Evolutionary conservation across 2,888 invertebrate species (phyloP), one percentile per base, ranked within the genome.

Genomic region (Eumerus sabulonum): DNA sequence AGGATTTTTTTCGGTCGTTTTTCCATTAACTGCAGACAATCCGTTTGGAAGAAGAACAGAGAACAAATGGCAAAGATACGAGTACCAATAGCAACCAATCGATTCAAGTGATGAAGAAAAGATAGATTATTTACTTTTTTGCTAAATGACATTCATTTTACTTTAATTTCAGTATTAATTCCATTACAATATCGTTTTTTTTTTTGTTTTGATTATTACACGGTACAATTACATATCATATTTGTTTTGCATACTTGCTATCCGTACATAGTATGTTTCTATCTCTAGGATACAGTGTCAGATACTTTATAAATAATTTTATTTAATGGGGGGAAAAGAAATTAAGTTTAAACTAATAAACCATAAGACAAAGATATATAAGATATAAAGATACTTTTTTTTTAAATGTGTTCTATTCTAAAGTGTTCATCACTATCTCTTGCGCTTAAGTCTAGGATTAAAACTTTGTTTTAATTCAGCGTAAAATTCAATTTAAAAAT

Each of bases 111-210:
- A 7, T 4, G 7, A 27, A 7, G 27, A 27, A 27, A 27, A 40
- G 9, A 40, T n/a, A 40, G 40, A n/a, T 40, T 71, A 68, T 70
- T 70, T 74, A 56, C 73, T 77, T 71, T 74, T 70, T 70, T 74
- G 62, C 73, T 77, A 73, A 73, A 79, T 67, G 77, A 79, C 73
- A 79, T 68, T 73, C 51, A 73, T 45, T 79, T 73, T 57, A 73
- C 51, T 79, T 79, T 64, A 53, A 79, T 56, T 76, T 70, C 59
- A 74, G 74, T 70, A 74, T 74, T 72, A 64, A 72, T 57, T 79
- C 74, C 73, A 59, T 79, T 79, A 79, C 64, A 79, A 79, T 79
- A 79, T 79, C 79, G 64, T 64, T 53, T 51, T 27, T 48, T 50
- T 47, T 44, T 57, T 56, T 72, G 48, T 50, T 47, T 76, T 72